A percentile compares a stretch with the other conserved stretches of the same genome.
These are phyloP conservation scores for Corynorhinus townsendii DNA, from an alignment of 2,113 vertebrate genomes.

Conservation along the genomic window DNA sequence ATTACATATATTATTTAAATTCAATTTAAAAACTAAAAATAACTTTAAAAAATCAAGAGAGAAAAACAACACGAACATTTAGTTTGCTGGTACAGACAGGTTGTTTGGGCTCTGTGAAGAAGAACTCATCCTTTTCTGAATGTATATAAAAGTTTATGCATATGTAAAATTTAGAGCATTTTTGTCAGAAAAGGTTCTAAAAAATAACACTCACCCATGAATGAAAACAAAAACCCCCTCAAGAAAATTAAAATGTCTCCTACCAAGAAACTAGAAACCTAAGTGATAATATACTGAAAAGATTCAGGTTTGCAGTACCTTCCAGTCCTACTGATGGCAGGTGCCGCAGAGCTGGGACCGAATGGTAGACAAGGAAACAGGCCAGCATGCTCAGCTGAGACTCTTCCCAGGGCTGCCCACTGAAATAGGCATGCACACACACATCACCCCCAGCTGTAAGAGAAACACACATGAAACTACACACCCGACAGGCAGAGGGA, in stretches of 20 bases:
- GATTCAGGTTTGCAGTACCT: constrained; percentile 74
- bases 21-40: background rate
- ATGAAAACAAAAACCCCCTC: background rate
- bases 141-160: background rate
- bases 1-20: background rate
- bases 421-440: constrained; percentile 87
- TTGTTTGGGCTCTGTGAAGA: background rate
- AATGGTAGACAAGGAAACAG: constrained; percentile 93
- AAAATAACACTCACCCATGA: background rate
- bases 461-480: background rate
- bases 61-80: background rate
- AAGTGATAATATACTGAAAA: background rate
- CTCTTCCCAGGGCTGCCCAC: constrained; percentile 77
- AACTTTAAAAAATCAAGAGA: background rate
- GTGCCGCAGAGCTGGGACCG: constrained; percentile 86
- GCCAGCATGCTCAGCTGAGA: constrained; percentile 86
- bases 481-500: too few species aligned
- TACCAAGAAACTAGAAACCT: background rate
- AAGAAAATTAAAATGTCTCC: background rate
- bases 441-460: constrained; percentile 84
- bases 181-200: background rate
- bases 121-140: background rate
- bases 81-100: background rate
- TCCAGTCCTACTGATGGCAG: constrained; percentile 83
- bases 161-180: background rate